phyloP scores from a whole-genome alignment of 2,888 invertebrate species.

The Tigriopus californicus region DNA sequence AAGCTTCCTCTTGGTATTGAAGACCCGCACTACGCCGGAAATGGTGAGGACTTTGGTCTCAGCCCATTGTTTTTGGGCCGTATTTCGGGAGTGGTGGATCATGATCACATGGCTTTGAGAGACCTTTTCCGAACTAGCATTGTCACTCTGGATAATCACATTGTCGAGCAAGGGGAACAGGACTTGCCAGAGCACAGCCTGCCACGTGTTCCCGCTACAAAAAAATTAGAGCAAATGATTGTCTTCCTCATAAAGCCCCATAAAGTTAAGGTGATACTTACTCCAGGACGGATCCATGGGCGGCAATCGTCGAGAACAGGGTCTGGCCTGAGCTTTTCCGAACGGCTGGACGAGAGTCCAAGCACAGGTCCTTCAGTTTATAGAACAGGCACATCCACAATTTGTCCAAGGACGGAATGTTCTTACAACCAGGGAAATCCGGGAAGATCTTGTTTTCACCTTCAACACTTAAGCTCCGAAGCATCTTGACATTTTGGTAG shows the following conservation, averaged over 20 bases:
- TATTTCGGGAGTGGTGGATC: constrained; percentile 94
- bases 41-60: constrained; percentile 80
- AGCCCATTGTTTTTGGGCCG: constrained; percentile 97
- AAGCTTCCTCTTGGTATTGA: constrained; percentile 72
- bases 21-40: constrained; percentile 78
- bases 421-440: constrained; percentile 60
- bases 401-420: constrained; percentile 72
- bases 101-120: constrained; percentile 81
- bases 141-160: constrained; percentile 44
- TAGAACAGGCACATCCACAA: constrained; percentile 91
- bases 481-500: constrained; percentile 76
- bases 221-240: no score
- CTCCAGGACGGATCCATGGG: constrained; percentile 73
- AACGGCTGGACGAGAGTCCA: constrained; percentile 84
- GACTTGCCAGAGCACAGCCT: constrained; percentile 82
- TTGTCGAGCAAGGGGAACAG: constrained; percentile 83
- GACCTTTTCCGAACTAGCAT: constrained; percentile 44
- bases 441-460: constrained; percentile 57
- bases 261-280: no score
- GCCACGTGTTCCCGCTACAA: constrained; percentile 23
- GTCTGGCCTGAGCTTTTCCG: constrained; percentile 94
- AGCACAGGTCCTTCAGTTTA: constrained; percentile 68
- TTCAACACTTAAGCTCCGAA: constrained; percentile 41
- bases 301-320: constrained; percentile 86
- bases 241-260: no score